Evolutionary conservation across 2,797 vertebrate genomes (phyloP).

Genomic region (Enteromius viviparus): DNA sequence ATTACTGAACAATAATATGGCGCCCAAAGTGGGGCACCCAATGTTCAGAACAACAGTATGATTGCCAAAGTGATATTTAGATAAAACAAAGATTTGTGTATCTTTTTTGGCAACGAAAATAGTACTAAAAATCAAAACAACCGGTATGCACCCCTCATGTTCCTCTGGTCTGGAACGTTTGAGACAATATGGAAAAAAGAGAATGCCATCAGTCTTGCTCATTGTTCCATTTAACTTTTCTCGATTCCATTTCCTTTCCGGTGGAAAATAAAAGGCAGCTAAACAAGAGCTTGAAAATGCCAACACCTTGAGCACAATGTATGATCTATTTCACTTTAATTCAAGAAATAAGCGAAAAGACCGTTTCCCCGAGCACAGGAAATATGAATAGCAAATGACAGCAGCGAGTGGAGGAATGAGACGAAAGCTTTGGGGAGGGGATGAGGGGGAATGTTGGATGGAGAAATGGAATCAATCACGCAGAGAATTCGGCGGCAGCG

Average conservation of each 20-base stretch:
- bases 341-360: constrained; percentile 39
- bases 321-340: constrained; percentile 63
- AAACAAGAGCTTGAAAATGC: constrained; percentile 37
- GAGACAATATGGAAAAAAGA: constrained; percentile 22
- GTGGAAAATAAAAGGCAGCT: constrained; percentile 27
- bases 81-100: background rate
- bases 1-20: background rate
- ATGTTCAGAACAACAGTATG: constrained; percentile 1
- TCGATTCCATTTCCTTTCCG: constrained; percentile 19
- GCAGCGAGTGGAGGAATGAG: constrained; percentile 49
- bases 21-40: background rate
- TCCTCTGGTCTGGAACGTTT: background rate
- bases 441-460: constrained; percentile 58
- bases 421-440: constrained; percentile 37
- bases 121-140: background rate
- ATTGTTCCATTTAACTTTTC: constrained; percentile 42
- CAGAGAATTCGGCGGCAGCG: constrained; percentile 53
- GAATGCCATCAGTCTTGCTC: constrained; percentile 18
- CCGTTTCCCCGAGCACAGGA: constrained; percentile 45
- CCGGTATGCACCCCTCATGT: background rate
- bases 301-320: constrained; percentile 40
- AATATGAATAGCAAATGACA: constrained; percentile 60
- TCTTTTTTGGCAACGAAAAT: background rate
- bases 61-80: background rate
- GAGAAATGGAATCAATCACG: constrained; percentile 66